Evolutionary conservation across 2,113 vertebrate genomes (phyloP).

Genomic region (Typhlomys cinereus): DNA sequence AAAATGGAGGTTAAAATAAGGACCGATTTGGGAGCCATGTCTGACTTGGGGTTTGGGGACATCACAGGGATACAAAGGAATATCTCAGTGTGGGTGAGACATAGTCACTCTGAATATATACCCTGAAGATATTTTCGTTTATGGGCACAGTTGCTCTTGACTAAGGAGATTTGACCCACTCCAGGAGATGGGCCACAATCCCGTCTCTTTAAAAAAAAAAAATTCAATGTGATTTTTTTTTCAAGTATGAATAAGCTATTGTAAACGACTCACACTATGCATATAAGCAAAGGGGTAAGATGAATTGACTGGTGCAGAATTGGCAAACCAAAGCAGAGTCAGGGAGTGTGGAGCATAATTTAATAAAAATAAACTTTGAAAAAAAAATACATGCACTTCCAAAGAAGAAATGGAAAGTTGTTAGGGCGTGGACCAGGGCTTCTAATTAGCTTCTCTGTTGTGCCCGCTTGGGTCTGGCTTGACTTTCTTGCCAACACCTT

Average conservation of each 20-base stretch:
- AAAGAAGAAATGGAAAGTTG: constrained; percentile 73
- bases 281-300: constrained; percentile 57
- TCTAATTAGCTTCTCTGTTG: constrained; percentile 50
- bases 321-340: constrained; percentile 67
- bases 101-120: neutral
- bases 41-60: neutral
- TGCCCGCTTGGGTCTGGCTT: neutral
- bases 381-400: constrained; percentile 9
- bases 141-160: neutral
- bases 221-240: constrained; percentile 19
- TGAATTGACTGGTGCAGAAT: constrained; percentile 66
- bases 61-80: neutral
- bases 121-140: neutral
- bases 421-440: constrained; percentile 59
- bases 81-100: neutral
- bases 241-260: constrained; percentile 70
- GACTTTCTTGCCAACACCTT: neutral
- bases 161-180: neutral
- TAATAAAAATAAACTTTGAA: constrained; percentile 70
- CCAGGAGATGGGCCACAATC: constrained; percentile 32
- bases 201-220: constrained; percentile 44
- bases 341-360: constrained; percentile 73
- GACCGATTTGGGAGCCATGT: neutral
- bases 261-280: constrained; percentile 20
- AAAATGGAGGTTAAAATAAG: neutral